Evolutionary conservation across 2,797 vertebrate species (phyloP), one percentile per base, ranked within the genome.

Genomic region (Pangasius mekongensis): DNA sequence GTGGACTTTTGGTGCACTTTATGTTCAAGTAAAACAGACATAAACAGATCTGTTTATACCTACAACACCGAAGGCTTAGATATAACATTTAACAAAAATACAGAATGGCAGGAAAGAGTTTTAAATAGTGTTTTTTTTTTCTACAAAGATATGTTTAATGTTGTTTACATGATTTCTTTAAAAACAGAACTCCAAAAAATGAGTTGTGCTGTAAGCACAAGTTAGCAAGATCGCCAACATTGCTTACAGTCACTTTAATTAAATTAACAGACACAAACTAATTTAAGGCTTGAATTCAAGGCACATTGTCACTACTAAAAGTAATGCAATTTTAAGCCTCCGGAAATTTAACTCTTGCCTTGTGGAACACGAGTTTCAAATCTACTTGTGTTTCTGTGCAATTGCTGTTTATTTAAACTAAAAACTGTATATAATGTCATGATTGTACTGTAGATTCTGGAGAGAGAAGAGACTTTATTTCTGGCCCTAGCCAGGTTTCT

Each of bases 401-500:
- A 2, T 33, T 9, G 80, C 36, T 47, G 2, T 83, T 66, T n/a
- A 66, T 83, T 83, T 83, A 11, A 83, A 64, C 47, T 58, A 24
- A 81, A 24, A 36, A 58, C 39, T 47, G 10, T 47, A 1, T 22
- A 20, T 39, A 49, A 83, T 18, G 14, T 49, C 43, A 30, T n/a
- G 58, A 47, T 66, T 30, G 60, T 30, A 30, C 36, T 60, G 94
- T 94, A 94, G 95, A 92, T 92, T 90, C 90, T 91, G 1, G 2
- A 62, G 27, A 16, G 11, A 62, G 36, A 54, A 80, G 52, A 58
- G 77, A 58, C 33, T 81, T 60, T n/a, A 27, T 83, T 83, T 62
- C 36, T 62, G 13, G 5, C 11, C 30, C 20, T 36, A 80, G 30
- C 8, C 11, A 5, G 30, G 58, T 36, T 80, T 43, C 56, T 27